Conservation (phyloP, 2,113 vertebrate species). For the Chloroceryle aenea region DNA sequence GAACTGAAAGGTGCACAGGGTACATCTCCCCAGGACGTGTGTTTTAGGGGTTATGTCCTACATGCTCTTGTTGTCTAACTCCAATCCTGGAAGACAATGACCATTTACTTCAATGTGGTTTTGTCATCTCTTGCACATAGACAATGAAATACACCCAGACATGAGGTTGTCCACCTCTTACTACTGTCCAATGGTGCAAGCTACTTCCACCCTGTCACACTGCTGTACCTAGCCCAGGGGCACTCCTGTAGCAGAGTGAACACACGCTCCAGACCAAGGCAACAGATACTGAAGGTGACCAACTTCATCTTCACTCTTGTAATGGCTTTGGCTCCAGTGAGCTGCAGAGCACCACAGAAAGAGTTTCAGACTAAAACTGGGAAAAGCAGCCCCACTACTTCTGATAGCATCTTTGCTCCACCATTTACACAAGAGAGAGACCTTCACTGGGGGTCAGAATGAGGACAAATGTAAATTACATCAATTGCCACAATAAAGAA, state of each 20-base stretch:
- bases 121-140: neutral
- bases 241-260: neutral
- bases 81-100: neutral
- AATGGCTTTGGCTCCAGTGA: neutral
- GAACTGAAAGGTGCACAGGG: too few species aligned
- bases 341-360: neutral
- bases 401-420: neutral
- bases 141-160: neutral
- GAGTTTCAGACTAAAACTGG: neutral
- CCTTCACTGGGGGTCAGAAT: neutral
- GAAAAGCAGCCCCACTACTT: neutral
- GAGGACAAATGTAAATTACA: neutral
- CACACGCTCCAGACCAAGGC: neutral
- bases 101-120: neutral
- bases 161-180: neutral
- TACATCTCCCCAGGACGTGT: too few species aligned
- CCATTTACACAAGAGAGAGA: neutral
- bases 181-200: fast-evolving
- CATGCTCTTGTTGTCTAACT: neutral
- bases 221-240: neutral
- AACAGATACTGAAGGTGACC: neutral
- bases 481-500: neutral
- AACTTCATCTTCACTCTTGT: neutral
- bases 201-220: neutral
- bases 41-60: too few species aligned